A percentile compares a stretch with the other conserved stretches of the same genome.
phyloP scores from a whole-genome alignment of 2,797 vertebrate genomes.

The Antennarius maculatus region DNA sequence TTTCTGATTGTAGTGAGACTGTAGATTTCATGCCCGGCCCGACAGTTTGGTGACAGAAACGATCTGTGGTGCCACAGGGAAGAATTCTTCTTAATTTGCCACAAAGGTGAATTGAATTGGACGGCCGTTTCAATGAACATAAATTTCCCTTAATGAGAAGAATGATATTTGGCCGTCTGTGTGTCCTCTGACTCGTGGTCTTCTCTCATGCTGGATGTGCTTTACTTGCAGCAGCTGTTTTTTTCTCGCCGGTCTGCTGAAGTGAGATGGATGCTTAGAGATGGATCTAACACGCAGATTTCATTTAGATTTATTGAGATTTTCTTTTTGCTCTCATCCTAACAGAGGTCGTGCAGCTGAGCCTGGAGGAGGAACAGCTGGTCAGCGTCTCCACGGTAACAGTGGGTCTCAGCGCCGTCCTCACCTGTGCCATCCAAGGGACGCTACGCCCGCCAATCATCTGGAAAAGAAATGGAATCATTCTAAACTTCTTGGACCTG shows the following conservation, averaged over 20 bases:
- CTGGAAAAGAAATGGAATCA: slow-evolving; percentile 92
- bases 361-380: slow-evolving; percentile 85
- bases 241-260: slow-evolving; percentile 42
- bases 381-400: slow-evolving; percentile 89
- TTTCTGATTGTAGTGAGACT: slow-evolving; percentile 25
- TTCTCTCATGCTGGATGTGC: slow-evolving; percentile 41
- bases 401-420: slow-evolving; percentile 90
- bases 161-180: slow-evolving; percentile 66
- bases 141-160: slow-evolving; percentile 67
- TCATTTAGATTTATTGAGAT: background rate
- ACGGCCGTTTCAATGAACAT: slow-evolving; percentile 66
- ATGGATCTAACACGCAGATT: slow-evolving; percentile 52
- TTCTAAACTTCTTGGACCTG: slow-evolving; percentile 91
- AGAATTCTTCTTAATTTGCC: slow-evolving; percentile 67
- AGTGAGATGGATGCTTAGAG: slow-evolving; percentile 56
- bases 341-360: slow-evolving; percentile 91
- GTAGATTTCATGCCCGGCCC: slow-evolving; percentile 27
- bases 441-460: slow-evolving; percentile 90
- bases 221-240: slow-evolving; percentile 57
- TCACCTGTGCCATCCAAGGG: slow-evolving; percentile 90
- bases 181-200: slow-evolving; percentile 60
- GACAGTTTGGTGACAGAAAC: slow-evolving; percentile 24
- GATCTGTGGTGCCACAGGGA: slow-evolving; percentile 52
- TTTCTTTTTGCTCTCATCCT: slow-evolving; percentile 10
- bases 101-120: slow-evolving; percentile 73